Evolutionary conservation across 2,113 vertebrate species (phyloP).

Genomic region (Perognathus longimembris): DNA sequence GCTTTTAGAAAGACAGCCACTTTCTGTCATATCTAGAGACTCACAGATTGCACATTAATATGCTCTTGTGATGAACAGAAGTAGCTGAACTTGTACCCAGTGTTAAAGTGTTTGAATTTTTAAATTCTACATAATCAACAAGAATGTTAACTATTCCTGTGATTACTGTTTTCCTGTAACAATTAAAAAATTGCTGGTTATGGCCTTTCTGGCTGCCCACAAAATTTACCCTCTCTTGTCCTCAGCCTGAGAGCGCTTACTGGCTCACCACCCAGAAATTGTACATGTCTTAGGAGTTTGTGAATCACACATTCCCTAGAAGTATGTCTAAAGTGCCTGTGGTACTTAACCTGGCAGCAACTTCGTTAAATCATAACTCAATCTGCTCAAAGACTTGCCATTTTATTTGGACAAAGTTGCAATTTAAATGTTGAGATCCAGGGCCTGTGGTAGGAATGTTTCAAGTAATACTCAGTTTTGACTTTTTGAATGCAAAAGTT

Average conservation of each 20-base stretch:
- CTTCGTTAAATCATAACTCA: slow-evolving; percentile 12
- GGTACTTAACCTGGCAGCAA: slow-evolving; percentile 15
- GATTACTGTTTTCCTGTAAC: slow-evolving; percentile 64
- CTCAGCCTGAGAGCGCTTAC: slow-evolving; percentile 28
- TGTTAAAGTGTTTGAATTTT: slow-evolving; percentile 36
- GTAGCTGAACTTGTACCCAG: slow-evolving; percentile 25
- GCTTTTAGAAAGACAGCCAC: neutral
- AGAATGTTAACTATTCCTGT: slow-evolving; percentile 62
- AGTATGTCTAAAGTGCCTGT: neutral
- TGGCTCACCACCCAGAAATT: slow-evolving; percentile 56
- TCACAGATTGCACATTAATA: slow-evolving; percentile 17
- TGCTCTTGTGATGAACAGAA: slow-evolving; percentile 3
- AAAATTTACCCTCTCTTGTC: slow-evolving; percentile 32
- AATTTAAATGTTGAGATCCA: slow-evolving; percentile 56
- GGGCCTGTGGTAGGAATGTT: slow-evolving; percentile 35
- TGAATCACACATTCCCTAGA: slow-evolving; percentile 55
- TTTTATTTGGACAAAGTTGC: slow-evolving; percentile 39
- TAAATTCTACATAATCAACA: slow-evolving; percentile 51
- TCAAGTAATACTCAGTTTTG: slow-evolving; percentile 31
- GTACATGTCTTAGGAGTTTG: neutral
- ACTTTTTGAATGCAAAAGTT: slow-evolving; percentile 44
- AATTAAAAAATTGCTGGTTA: slow-evolving; percentile 26
- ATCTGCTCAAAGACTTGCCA: slow-evolving; percentile 31
- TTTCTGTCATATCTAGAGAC: neutral
- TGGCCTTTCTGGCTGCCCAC: slow-evolving; percentile 62